Evolutionary conservation across 2,888 invertebrate species (phyloP).

Genomic region (Melolontha melolontha): DNA sequence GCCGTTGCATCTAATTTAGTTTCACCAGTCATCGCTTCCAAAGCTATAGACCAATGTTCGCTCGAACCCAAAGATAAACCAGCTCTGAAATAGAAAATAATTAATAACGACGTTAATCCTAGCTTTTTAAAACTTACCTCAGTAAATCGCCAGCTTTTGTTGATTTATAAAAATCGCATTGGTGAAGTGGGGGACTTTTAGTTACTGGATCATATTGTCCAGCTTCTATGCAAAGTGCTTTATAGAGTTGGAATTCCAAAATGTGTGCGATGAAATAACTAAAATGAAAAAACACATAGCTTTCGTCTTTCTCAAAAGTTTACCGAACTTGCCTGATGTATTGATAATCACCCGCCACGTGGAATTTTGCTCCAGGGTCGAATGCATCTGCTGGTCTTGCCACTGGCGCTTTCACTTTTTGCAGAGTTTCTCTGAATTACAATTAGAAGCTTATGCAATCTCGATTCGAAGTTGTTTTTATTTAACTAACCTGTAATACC

Average conservation of each 20-base stretch:
- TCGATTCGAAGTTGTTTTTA: background rate
- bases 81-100: slow-evolving; percentile 63
- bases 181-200: slow-evolving; percentile 71
- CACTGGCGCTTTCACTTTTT: slow-evolving; percentile 64
- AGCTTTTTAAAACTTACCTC: slow-evolving; percentile 65
- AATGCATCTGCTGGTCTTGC: slow-evolving; percentile 62
- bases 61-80: slow-evolving; percentile 66
- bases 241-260: slow-evolving; percentile 81
- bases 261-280: slow-evolving; percentile 75
- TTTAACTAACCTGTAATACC: slow-evolving; percentile 53
- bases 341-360: slow-evolving; percentile 64
- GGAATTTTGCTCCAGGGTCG: slow-evolving; percentile 66
- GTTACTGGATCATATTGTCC: slow-evolving; percentile 71
- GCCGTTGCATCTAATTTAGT: slow-evolving; percentile 68
- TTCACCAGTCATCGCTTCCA: slow-evolving; percentile 70
- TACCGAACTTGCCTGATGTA: slow-evolving; percentile 60
- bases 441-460: background rate
- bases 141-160: slow-evolving; percentile 75
- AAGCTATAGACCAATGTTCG: slow-evolving; percentile 70
- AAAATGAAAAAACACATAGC: slow-evolving; percentile 27
- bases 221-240: slow-evolving; percentile 74
- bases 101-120: no score
- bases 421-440: slow-evolving; percentile 60
- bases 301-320: background rate
- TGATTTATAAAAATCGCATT: slow-evolving; percentile 78